A percentile compares a stretch with the other conserved stretches of the same genome.
Evolutionary conservation across 2,888 invertebrate species (phyloP).

Genomic region (Coelinius sp.): DNA sequence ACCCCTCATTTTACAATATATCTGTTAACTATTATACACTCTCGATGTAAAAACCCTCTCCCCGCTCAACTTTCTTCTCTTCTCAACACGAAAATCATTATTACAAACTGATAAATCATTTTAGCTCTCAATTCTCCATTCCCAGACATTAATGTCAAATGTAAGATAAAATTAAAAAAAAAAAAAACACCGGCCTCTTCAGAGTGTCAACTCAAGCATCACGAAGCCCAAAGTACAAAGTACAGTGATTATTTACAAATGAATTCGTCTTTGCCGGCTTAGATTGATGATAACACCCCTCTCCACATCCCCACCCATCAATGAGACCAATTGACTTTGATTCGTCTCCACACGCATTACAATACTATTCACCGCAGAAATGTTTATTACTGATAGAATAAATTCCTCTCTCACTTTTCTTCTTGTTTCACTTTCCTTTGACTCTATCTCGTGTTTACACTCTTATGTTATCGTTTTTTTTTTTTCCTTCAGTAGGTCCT

Average conservation of each 20-base stretch:
- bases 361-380: not conserved
- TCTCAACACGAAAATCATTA: slow-evolving; percentile 26
- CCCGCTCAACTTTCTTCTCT: not conserved
- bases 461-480: slow-evolving; percentile 2
- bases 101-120: slow-evolving; percentile 38
- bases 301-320: not conserved
- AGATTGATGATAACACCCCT: slow-evolving; percentile 5
- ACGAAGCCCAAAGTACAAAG: slow-evolving; percentile 39
- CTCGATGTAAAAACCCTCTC: not conserved
- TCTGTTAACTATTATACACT: not conserved
- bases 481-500: slow-evolving; percentile 1
- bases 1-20: not conserved
- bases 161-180: not conserved
- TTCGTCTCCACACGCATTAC: not conserved
- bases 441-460: slow-evolving; percentile 18
- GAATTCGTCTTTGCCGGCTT: slow-evolving; percentile 6
- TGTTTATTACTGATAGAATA: slow-evolving; percentile 3
- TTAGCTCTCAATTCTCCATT: not conserved
- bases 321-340: not conserved
- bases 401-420: not conserved
- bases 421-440: slow-evolving; percentile 4
- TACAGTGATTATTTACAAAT: slow-evolving; percentile 34
- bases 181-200: slow-evolving; percentile 4
- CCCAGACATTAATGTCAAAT: not conserved
- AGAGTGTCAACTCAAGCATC: slow-evolving; percentile 32